phyloP scores from a whole-genome alignment of 2,113 vertebrate species.

The Nycticorax nycticorax region DNA sequence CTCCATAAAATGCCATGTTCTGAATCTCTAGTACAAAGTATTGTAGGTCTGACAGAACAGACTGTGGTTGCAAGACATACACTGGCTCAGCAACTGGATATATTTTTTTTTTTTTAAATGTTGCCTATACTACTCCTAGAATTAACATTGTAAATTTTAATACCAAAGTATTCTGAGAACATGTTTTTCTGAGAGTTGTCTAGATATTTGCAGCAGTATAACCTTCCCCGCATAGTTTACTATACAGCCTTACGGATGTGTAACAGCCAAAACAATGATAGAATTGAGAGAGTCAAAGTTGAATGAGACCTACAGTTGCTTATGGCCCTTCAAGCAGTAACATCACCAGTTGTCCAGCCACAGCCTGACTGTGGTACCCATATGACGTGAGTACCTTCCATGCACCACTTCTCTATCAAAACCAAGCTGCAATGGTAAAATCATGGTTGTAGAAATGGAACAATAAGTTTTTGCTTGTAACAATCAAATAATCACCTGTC shows the following conservation, averaged over 20 bases:
- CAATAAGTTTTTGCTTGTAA: neutral
- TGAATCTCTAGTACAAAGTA: neutral
- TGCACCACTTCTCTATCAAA: neutral
- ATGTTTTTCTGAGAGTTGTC: neutral
- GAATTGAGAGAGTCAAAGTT: neutral
- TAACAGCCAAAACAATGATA: neutral
- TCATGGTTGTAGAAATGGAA: neutral
- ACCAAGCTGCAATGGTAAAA: neutral
- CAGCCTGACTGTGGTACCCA: neutral
- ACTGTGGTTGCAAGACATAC: neutral
- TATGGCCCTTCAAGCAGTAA: neutral
- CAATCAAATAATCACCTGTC: neutral
- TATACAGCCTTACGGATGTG: neutral
- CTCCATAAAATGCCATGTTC: neutral
- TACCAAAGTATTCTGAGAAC: neutral
- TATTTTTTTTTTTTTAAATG: neutral
- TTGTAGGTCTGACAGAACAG: neutral
- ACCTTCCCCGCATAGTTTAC: neutral
- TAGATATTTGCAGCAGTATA: neutral
- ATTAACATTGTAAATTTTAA: neutral
- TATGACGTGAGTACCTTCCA: neutral
- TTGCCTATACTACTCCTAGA: neutral
- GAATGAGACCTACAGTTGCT: neutral
- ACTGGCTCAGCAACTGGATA: neutral
- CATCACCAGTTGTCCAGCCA: neutral